A percentile compares a stretch with the other conserved stretches of the same genome.
Conservation (phyloP, 2,113 vertebrate genomes). For the Hippocampus mohnikei region DNA sequence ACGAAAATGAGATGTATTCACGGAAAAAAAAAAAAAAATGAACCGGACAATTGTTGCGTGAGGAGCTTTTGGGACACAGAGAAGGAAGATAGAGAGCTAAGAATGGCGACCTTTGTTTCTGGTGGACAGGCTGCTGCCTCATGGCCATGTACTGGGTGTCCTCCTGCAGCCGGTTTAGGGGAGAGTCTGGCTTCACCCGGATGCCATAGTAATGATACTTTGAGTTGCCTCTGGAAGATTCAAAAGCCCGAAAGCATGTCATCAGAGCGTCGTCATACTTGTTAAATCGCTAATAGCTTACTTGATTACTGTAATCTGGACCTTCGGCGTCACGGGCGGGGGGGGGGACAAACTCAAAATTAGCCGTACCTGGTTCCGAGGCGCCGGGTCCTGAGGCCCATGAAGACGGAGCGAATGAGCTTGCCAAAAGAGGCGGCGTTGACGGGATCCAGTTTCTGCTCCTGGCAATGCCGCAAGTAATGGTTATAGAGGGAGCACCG, state of each 20-base stretch:
- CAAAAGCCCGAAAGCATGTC: slow-evolving; percentile 45
- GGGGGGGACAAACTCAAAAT: slow-evolving; percentile 8
- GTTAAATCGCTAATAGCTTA: slow-evolving; percentile 42
- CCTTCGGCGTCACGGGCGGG: slow-evolving; percentile 8
- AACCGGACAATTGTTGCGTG: background rate
- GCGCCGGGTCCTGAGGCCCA: slow-evolving; percentile 91
- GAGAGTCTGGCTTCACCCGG: slow-evolving; percentile 94
- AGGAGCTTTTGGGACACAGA: background rate
- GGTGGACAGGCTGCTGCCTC: slow-evolving; percentile 93
- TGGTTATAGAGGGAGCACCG: slow-evolving; percentile 94
- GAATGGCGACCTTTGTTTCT: slow-evolving; percentile 87
- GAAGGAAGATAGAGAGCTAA: background rate
- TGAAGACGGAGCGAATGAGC: slow-evolving; percentile 96
- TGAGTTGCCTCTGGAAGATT: slow-evolving; percentile 86
- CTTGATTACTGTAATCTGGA: slow-evolving; percentile 50
- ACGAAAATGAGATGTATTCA: background rate
- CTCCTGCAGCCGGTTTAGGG: slow-evolving; percentile 90
- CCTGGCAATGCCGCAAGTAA: slow-evolving; percentile 95
- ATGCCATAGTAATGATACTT: slow-evolving; percentile 99
- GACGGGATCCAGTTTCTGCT: slow-evolving; percentile 95
- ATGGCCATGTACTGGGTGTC: slow-evolving; percentile 97
- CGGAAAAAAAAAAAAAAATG: background rate
- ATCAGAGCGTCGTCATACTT: slow-evolving; percentile 42
- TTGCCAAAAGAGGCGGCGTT: slow-evolving; percentile 97
- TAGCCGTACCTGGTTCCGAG: slow-evolving; percentile 87